A percentile compares a stretch with the other conserved stretches of the same genome.
Evolutionary conservation across 2,797 vertebrate genomes (phyloP).

Genomic region (Acanthis flammea): DNA sequence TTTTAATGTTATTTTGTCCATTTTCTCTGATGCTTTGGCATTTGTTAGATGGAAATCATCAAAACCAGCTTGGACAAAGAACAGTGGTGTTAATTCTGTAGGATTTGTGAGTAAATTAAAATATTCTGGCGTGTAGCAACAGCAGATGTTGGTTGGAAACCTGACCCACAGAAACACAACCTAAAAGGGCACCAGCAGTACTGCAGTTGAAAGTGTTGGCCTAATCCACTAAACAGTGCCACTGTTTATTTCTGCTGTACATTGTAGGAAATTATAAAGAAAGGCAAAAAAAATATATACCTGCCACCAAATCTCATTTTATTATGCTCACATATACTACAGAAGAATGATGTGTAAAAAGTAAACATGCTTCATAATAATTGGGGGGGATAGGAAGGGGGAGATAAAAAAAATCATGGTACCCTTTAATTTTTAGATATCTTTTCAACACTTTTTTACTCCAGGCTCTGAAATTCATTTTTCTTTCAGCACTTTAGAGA

Average conservation of each 20-base stretch:
- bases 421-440: background rate
- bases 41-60: background rate
- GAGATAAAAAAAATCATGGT: background rate
- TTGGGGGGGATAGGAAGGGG: fast-evolving
- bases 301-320: background rate
- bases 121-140: background rate
- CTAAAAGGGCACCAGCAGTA: no score
- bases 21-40: background rate
- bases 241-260: background rate
- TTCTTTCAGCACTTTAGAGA: background rate
- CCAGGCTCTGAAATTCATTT: background rate
- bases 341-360: background rate
- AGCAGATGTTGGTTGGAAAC: background rate
- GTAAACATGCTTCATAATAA: background rate
- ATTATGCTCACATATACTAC: fast-evolving
- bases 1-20: background rate
- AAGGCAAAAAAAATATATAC: fast-evolving
- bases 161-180: background rate
- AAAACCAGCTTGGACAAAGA: background rate
- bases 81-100: background rate
- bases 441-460: background rate
- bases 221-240: background rate
- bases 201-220: background rate
- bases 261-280: background rate
- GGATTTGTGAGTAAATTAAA: background rate